phyloP scores from a whole-genome alignment of 2,113 vertebrate genomes.

The Apus apus region DNA sequence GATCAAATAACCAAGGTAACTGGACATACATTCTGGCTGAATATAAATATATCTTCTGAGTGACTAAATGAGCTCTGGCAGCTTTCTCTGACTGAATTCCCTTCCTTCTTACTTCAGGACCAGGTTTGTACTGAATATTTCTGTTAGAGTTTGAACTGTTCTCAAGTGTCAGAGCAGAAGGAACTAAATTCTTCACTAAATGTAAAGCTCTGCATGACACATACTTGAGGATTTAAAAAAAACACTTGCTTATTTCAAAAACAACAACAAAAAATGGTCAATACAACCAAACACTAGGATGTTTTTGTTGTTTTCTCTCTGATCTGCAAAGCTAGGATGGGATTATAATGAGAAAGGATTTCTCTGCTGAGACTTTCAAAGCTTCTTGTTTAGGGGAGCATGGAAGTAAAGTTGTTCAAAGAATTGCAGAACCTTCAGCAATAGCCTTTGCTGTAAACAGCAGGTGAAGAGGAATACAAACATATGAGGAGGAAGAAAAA shows the following conservation, averaged over 20 bases:
- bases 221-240: background rate
- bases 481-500: background rate
- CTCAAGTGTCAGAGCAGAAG: background rate
- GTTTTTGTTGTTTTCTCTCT: background rate
- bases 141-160: background rate
- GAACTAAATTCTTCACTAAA: background rate
- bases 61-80: background rate
- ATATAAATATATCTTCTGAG: background rate
- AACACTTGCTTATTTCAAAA: background rate
- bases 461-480: background rate
- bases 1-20: background rate
- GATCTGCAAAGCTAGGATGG: background rate
- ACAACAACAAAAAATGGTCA: background rate
- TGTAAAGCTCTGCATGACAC: background rate
- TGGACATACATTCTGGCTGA: background rate
- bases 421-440: background rate
- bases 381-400: background rate
- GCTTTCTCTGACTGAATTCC: background rate
- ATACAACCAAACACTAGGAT: background rate
- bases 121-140: background rate
- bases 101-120: background rate
- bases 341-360: slow-evolving; percentile 17
- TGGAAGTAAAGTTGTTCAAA: slow-evolving; percentile 11
- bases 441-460: background rate
- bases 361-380: background rate